Base-by-base conservation (phyloP, 1,140 invertebrate species). In the Globodera rostochiensis region DNA sequence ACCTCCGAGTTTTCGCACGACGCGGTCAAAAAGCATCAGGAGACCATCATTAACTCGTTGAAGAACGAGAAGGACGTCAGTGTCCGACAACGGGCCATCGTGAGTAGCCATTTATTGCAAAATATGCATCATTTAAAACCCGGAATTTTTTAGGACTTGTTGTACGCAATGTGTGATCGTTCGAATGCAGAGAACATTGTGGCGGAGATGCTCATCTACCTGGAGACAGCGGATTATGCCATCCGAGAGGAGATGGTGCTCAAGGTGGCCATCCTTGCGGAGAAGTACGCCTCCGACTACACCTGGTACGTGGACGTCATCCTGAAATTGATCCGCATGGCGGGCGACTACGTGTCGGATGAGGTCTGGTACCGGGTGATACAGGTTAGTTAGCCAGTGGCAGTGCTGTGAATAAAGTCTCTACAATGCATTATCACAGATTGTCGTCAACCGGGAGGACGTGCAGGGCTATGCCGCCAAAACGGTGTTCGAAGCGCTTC, bases 121-220 rank as follows among this genome's bases (percentile, higher is more conserved):
- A 47, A 13, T 13, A 64, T 21, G 15, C 19, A 13, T 77, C 69
- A 15, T n/a, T 36, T 64, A 13, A 36, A 69, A 77, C 67, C 21
- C 4, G 25, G 71, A 7, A 21, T 7, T 25, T 66, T n/a, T n/a
- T 57, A 77, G 77, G 98, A 99, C 91, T 92, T 99, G n/a, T 91
- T 99, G 0, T 99, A 99, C 91, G 98, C 98, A 19, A 99, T 99
- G 97, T 99, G 98, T 92, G 98, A 99, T 91, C 95, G 97, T 87
- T 96, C 95, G 77, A 99, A 99, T 92, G 96, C 97, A 15, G 97
- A 98, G 91, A 96, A 99, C 92, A 99, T 99, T 90, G 98, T 99
- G 4, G 95, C 97, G 90, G 97, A 99, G 91, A 99, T 99, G 98
- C 92, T 99, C 64, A 95, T 96, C 88, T 99, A 99, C 91, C 91